Evolutionary conservation across 2,797 vertebrate species (phyloP).

Genomic region (Aselliscus stoliczkanus): DNA sequence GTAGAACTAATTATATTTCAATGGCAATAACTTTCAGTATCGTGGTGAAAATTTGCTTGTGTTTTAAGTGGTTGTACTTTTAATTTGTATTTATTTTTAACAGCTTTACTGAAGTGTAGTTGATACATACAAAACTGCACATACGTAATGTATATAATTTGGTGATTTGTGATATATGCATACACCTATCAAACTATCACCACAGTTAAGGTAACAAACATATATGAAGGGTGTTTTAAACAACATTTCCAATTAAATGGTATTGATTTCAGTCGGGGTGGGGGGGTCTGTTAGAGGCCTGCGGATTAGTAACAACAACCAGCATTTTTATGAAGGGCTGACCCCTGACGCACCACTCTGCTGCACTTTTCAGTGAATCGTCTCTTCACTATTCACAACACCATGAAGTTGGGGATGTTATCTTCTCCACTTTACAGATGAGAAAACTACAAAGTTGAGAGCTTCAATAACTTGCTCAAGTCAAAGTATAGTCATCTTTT

Average conservation of each 20-base stretch:
- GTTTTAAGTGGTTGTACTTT: neutral
- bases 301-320: neutral
- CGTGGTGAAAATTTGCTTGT: neutral
- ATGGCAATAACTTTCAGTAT: neutral
- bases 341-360: neutral
- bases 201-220: neutral
- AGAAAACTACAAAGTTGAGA: neutral
- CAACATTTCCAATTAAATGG: neutral
- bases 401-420: neutral
- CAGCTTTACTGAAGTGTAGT: neutral
- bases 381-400: neutral
- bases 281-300: neutral
- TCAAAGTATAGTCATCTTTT: neutral
- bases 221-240: neutral
- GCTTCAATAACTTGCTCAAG: neutral
- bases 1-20: neutral
- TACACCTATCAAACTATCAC: neutral
- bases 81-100: neutral
- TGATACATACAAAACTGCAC: neutral
- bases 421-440: neutral
- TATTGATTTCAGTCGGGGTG: neutral
- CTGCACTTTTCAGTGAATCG: neutral
- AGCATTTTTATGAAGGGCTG: neutral
- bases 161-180: neutral
- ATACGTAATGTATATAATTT: neutral